A percentile compares a stretch with the other conserved stretches of the same genome.
Evolutionary conservation across 2,113 vertebrate species (phyloP).

Genomic region (Vireo altiloquus): DNA sequence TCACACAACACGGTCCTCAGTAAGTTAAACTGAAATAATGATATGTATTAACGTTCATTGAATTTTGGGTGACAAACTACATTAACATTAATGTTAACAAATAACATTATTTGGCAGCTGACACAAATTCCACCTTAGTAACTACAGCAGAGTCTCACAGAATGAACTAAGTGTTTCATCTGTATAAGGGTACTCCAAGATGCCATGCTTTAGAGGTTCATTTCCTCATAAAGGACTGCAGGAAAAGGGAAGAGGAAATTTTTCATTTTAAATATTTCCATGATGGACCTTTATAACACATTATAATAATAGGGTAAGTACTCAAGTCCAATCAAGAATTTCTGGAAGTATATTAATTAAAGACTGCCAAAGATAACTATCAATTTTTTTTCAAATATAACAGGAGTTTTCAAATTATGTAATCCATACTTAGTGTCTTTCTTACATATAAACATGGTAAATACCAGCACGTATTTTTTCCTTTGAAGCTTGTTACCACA

Average conservation of each 20-base stretch:
- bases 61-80: background rate
- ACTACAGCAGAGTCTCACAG: background rate
- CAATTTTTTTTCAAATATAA: background rate
- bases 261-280: background rate
- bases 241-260: background rate
- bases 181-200: background rate
- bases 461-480: background rate
- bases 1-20: background rate
- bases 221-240: background rate
- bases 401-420: background rate
- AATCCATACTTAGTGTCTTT: background rate
- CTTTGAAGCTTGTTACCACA: background rate
- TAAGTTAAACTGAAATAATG: background rate
- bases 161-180: background rate
- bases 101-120: background rate
- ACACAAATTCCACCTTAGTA: background rate
- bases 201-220: background rate
- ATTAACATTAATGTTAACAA: background rate
- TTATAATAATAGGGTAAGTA: background rate
- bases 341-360: background rate
- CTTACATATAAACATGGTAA: background rate
- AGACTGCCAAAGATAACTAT: background rate
- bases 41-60: accelerated
- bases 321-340: background rate
- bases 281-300: background rate